Evolutionary conservation across 2,113 vertebrate species (phyloP), one percentile per base, ranked within the genome.

Genomic region (Trematocara unimaculatum): DNA sequence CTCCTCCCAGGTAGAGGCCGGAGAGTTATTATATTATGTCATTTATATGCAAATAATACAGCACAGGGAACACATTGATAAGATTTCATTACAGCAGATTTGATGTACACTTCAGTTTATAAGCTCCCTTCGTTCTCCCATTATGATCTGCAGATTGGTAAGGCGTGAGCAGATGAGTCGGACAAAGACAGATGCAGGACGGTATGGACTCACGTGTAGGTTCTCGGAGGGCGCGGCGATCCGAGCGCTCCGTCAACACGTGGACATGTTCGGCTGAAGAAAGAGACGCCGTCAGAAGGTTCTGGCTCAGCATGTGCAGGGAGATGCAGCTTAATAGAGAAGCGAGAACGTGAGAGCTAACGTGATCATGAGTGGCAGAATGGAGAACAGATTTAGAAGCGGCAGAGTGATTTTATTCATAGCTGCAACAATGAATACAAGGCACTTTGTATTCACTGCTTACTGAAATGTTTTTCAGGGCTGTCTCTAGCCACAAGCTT

Each of bases 31-130:
- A 96, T 94, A 94, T 95, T 92, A 93, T 96, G 93, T 96, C 89
- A 97, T 97, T 96, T 97, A 97, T 96, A 97, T 97, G 96, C 96
- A 97, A 97, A 97, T 97, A 95, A 92, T 92, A 92, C 90, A 93
- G 94, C 90, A 45, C 79, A 31, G 89, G 82, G 62, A 92, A 91
- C 92, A 90, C 85, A 94, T 81, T 96, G 95, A 96, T 96, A 94
- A 95, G 90, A 96, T 95, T 95, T 93, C 94, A 96, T 96, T 96
- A 96, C 93, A 88, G 92, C 91, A 89, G 89, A 95, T 96, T 94
- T 95, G 95, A 96, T 95, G 92, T 95, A 94, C 93, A 93, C 92
- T 96, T 94, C 91, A 95, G 92, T 95, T 93, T 94, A 95, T 97
- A 95, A 96, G 96, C 92, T 96, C 85, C 67, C 94, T 95, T 96